Conservation (phyloP, 2,113 vertebrate species). For the Xenus cinereus region DNA sequence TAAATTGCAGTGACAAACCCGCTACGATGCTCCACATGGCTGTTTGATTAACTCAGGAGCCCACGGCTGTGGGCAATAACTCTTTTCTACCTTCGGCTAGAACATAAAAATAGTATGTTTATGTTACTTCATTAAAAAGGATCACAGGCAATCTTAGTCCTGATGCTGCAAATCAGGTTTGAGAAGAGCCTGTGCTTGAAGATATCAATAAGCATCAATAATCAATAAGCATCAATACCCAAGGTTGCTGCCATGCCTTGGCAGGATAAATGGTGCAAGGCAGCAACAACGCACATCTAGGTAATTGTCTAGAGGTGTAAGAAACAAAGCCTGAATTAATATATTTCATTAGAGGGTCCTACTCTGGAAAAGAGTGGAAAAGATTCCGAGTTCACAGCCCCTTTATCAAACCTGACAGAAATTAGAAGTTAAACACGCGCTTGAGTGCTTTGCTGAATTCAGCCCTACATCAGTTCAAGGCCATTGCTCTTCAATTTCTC, state of each 20-base stretch:
- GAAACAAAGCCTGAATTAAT: not conserved
- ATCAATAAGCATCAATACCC: not conserved
- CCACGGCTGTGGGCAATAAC: not conserved
- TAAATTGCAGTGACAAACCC: not conserved
- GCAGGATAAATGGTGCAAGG: accelerated
- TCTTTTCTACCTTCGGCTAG: not conserved
- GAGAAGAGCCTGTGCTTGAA: not conserved
- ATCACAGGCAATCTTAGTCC: not conserved
- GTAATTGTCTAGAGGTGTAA: not conserved
- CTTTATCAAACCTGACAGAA: conserved; percentile 4
- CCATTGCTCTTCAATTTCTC: conserved; percentile 20
- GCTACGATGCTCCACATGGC: accelerated
- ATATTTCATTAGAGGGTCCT: not conserved
- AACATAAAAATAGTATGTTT: not conserved
- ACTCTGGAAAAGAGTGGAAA: not conserved
- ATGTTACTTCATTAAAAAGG: not conserved
- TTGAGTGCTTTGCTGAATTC: not conserved
- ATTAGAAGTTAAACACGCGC: not conserved
- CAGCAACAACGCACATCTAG: not conserved
- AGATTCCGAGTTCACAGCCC: not conserved
- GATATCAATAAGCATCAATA: not conserved
- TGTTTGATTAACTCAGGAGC: not conserved
- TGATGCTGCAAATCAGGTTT: not conserved
- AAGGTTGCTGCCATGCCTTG: not conserved
- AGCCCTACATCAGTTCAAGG: not conserved